Evolutionary conservation across 1,140 invertebrate species (phyloP), one percentile per base, ranked within the genome.

Genomic region (Heterodera carotae): DNA sequence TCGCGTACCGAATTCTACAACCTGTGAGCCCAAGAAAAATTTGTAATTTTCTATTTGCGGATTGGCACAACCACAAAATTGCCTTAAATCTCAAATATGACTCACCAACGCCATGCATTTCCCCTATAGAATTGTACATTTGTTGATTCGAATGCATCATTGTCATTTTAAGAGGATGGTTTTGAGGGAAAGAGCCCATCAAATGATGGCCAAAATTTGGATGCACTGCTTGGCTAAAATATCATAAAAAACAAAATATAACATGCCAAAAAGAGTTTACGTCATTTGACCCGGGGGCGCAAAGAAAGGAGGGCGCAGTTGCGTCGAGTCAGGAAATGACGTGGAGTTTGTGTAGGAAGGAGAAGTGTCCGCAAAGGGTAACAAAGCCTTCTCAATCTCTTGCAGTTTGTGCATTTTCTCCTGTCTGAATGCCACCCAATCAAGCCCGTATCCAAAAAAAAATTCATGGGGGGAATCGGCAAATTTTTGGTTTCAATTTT

Each of bases 401-500:
- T 66, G 25, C 33, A 66, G 33, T 66, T 66, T 66, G 12, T 34
- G 62, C 62, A 66, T 66, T 66, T 66, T 66, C 22, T 66, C 62
- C 22, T 66, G 62, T 34, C 62, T 66, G 22, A 66, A 66, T n/a
- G 25, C 15, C 8, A 56, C 48, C 48, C n/a, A n/a, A n/a, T n/a
- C n/a, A n/a, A n/a, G n/a, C n/a, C n/a, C n/a, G n/a, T n/a, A n/a
- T n/a, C n/a, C n/a, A n/a, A n/a, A n/a, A n/a, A n/a, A n/a, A n/a
- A n/a, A n/a, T n/a, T n/a, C n/a, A n/a, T n/a, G n/a, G n/a, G n/a
- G n/a, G n/a, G n/a, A n/a, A n/a, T n/a, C n/a, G n/a, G n/a, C n/a
- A n/a, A n/a, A n/a, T n/a, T n/a, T n/a, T n/a, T n/a, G n/a, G n/a
- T n/a, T n/a, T n/a, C n/a, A n/a, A n/a, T n/a, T n/a, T n/a, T n/a